These are phyloP conservation scores for Cosmorhoe ocellata DNA, from an alignment of 2,888 invertebrate species.

Conservation along the genomic window DNA sequence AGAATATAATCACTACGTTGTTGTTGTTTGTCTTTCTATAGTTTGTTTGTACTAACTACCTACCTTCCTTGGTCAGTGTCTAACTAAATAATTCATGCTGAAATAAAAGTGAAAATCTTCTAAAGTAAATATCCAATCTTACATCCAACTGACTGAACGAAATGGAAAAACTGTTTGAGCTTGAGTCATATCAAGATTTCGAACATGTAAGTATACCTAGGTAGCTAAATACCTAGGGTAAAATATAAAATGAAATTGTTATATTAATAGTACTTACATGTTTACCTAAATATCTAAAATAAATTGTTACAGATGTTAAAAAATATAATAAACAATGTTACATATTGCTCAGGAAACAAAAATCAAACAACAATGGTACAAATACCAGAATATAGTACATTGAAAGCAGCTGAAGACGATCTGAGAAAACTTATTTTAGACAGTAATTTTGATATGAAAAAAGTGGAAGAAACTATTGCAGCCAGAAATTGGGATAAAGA, in stretches of 20 bases:
- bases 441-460: conserved; percentile 43
- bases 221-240: background rate
- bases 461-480: conserved; percentile 36
- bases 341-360: conserved; percentile 30
- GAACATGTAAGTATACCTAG: conserved; percentile 41
- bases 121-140: no score
- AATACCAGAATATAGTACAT: background rate
- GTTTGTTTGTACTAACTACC: no score
- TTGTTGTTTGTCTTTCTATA: no score
- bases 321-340: conserved; percentile 43
- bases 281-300: background rate
- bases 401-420: conserved; percentile 43
- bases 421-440: conserved; percentile 44
- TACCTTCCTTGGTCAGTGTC: no score
- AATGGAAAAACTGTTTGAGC: conserved; percentile 49
- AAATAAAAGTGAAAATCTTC: no score
- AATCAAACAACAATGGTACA: background rate
- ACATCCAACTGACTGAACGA: background rate
- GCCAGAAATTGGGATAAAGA: conserved; percentile 42
- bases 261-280: no score
- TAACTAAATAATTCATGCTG: no score
- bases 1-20: no score
- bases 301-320: conserved; percentile 45
- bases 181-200: conserved; percentile 44
- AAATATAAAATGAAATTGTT: conserved; percentile 6